These are phyloP conservation scores for Phaethon lepturus DNA, from an alignment of 2,113 vertebrate species.

Conservation along the genomic window DNA sequence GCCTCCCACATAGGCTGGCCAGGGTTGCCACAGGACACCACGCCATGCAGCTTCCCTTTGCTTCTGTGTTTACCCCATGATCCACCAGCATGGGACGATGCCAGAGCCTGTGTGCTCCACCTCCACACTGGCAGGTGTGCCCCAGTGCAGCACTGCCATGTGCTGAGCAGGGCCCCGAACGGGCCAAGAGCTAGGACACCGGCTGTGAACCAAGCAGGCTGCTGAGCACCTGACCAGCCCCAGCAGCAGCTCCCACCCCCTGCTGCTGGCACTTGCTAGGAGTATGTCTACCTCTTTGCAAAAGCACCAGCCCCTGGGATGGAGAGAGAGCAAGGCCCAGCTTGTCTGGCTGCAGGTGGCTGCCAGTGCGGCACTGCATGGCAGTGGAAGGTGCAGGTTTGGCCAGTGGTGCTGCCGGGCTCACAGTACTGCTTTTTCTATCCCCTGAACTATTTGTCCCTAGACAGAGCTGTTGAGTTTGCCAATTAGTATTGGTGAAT, in stretches of 20 bases:
- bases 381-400: too few species aligned
- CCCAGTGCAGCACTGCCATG: rapidly evolving
- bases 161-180: too few species aligned
- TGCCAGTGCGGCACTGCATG: rapidly evolving
- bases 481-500: not conserved
- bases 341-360: not conserved
- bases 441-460: not conserved
- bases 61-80: not conserved
- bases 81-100: not conserved
- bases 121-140: rapidly evolving
- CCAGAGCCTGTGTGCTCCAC: not conserved
- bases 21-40: rapidly evolving
- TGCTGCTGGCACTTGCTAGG: not conserved
- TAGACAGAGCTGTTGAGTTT: not conserved
- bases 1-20: rapidly evolving
- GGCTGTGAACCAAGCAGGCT: rapidly evolving
- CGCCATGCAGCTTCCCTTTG: not conserved
- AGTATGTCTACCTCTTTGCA: too few species aligned
- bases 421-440: not conserved
- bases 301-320: not conserved
- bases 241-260: not conserved
- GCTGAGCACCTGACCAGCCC: too few species aligned
- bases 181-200: not conserved
- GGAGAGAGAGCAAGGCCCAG: not conserved
- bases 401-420: not conserved